Conservation (phyloP, 2,113 vertebrate species). For the Numida meleagris region DNA sequence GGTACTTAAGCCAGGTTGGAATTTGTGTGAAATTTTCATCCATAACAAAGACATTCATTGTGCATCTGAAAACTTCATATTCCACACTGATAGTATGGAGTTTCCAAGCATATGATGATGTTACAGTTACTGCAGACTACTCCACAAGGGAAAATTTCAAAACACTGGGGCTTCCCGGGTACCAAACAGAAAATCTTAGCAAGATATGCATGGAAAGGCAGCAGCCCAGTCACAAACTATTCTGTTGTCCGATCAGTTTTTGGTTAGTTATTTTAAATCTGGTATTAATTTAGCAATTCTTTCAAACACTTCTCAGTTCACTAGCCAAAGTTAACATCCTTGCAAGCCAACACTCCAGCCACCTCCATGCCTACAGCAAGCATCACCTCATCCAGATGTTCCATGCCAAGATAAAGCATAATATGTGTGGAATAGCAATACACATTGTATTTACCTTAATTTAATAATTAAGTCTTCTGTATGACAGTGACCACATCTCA, state of each 20-base stretch:
- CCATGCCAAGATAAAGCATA: not conserved
- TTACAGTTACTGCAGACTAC: not conserved
- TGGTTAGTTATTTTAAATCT: not conserved
- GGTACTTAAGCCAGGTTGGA: not conserved
- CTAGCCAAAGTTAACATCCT: slow-evolving; percentile 43
- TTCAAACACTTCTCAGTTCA: slow-evolving; percentile 34
- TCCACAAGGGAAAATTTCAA: not conserved
- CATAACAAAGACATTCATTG: not conserved
- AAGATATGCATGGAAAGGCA: not conserved
- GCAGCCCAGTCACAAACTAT: not conserved
- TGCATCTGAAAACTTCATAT: not conserved
- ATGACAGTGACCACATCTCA: slow-evolving; percentile 58
- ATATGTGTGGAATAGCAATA: not conserved
- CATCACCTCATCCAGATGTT: slow-evolving; percentile 44
- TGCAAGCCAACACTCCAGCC: slow-evolving; percentile 15
- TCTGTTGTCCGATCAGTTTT: not conserved
- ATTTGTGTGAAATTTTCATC: not conserved
- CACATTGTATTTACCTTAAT: slow-evolving; percentile 55
- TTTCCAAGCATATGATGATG: not conserved
- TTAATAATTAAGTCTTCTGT: slow-evolving; percentile 69
- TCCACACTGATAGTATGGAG: not conserved
- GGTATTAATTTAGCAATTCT: slow-evolving; percentile 13
- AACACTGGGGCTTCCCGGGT: not conserved
- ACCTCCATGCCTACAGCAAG: not conserved
- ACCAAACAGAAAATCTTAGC: not conserved